A percentile compares a stretch with the other conserved stretches of the same genome.
These are phyloP conservation scores for Drosophila funebris DNA, from an alignment of 1,140 invertebrate genomes.

Conservation along the genomic window DNA sequence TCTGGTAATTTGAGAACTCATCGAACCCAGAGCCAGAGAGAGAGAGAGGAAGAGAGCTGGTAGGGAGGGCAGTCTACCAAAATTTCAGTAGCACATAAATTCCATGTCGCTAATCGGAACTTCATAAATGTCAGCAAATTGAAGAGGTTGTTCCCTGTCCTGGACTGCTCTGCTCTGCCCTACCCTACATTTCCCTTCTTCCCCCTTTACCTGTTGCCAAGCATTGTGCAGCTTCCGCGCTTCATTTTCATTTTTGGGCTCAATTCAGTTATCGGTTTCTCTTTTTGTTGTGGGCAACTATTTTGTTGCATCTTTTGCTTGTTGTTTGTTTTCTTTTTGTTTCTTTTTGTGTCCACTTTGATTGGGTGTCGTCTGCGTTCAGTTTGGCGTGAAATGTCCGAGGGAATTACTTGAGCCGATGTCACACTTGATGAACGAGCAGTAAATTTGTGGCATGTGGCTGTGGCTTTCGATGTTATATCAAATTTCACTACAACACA, in stretches of 20 bases:
- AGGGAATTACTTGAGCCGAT: constrained; percentile 73
- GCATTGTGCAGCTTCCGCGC: constrained; percentile 45
- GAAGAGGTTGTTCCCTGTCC: constrained; percentile 10
- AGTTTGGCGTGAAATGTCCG: constrained; percentile 78
- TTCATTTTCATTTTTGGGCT: constrained; percentile 22
- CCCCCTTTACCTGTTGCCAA: not conserved
- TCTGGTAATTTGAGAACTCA: constrained; percentile 56
- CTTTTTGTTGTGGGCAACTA: constrained; percentile 45
- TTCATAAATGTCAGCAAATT: constrained; percentile 69
- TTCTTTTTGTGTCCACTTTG: constrained; percentile 48
- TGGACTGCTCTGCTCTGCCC: too few species aligned
- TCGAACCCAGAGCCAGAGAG: too few species aligned
- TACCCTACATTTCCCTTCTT: not conserved
- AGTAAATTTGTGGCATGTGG: constrained; percentile 66
- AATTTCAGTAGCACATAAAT: constrained; percentile 73
- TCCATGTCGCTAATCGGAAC: constrained; percentile 74
- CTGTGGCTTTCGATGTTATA: constrained; percentile 47
- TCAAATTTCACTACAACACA: constrained; percentile 44
- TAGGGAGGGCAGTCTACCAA: constrained; percentile 12
- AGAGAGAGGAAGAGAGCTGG: not conserved
- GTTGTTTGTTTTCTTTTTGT: not conserved
- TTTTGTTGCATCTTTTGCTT: constrained; percentile 30
- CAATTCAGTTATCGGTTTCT: constrained; percentile 36
- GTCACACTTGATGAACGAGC: constrained; percentile 77
- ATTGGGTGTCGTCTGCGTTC: constrained; percentile 80